Base-by-base conservation (phyloP, 2,888 invertebrate genomes). In the Luperina testacea region DNA sequence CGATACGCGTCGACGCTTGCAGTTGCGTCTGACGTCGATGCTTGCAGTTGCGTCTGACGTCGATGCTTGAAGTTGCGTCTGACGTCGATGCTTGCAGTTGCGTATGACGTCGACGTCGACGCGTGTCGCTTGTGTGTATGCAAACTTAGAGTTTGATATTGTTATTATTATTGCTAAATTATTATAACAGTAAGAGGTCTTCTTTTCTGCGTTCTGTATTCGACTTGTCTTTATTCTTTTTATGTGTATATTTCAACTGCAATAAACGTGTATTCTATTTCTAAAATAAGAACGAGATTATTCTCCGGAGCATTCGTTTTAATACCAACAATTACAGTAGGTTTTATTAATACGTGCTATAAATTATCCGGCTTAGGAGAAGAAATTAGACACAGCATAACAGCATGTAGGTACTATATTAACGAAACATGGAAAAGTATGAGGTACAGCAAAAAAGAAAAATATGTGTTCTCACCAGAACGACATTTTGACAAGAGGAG, bases 271-370 rank as follows among this genome's bases (percentile, higher is more conserved):
- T n/a, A 42, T 15, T 61, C 9, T 17, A 15, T 59, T 65, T 61
- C 59, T 15, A 53, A 8, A 59, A 63, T 64, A 83, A 45, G 32
- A 32, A 78, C 53, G 15, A 53, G 24, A 65, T 45, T 59, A 70
- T 32, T 64, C n/a, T 64, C 45, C 7, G 15, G 15, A 61, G 8
- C 45, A 78, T 84, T 78, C 24, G 38, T 70, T 78, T 81, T 53
- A 78, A 51, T 70, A 13, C 13, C 42, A 53, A 51, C 79, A 70
- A 65, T 78, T 59, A 70, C 78, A 78, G 13, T 53, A 13, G 6
- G 38, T 38, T 38, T 38, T 38, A 38, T 38, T 38, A 38, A 0
- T 38, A 38, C 38, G 38, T 38, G 38, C 38, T 38, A 7, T 38
- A 0, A 6, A 38, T 38, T 38, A 38, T 38, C 38, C 0, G 38